Conservation (phyloP, 2,113 vertebrate species). For the Gnathonemus longibarbis region DNA sequence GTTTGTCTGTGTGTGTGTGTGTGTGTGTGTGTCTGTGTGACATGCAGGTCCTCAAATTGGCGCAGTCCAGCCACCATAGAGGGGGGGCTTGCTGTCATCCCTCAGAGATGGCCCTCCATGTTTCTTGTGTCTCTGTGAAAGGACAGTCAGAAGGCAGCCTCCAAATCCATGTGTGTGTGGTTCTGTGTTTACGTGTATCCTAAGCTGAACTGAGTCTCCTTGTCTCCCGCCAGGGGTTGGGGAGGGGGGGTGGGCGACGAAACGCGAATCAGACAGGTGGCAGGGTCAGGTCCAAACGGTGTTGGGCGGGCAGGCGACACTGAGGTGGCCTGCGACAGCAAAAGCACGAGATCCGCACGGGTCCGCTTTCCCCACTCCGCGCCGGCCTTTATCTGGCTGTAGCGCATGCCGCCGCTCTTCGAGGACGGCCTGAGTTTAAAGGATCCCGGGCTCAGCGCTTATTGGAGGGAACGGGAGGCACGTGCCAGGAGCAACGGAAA, state of each 20-base stretch:
- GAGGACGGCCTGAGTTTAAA: constrained; percentile 55
- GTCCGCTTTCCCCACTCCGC: background rate
- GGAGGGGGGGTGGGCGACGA: too few species aligned
- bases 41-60: constrained; percentile 26
- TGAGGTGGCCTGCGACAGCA: background rate
- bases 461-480: constrained; percentile 58
- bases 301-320: background rate
- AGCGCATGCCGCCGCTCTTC: background rate
- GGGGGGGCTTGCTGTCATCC: background rate
- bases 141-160: background rate
- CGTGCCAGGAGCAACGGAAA: constrained; percentile 47
- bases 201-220: background rate
- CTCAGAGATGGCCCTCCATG: constrained; percentile 22
- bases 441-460: constrained; percentile 60
- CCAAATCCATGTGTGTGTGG: constrained; percentile 16
- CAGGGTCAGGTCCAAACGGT: background rate
- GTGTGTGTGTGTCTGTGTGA: constrained; percentile 19
- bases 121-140: background rate
- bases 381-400: background rate
- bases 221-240: background rate
- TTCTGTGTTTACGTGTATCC: background rate
- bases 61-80: background rate
- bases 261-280: background rate
- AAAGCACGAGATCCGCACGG: background rate
- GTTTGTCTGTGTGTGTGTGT: background rate